phyloP scores from a whole-genome alignment of 2,888 invertebrate genomes.

The Tenthredo notha region DNA sequence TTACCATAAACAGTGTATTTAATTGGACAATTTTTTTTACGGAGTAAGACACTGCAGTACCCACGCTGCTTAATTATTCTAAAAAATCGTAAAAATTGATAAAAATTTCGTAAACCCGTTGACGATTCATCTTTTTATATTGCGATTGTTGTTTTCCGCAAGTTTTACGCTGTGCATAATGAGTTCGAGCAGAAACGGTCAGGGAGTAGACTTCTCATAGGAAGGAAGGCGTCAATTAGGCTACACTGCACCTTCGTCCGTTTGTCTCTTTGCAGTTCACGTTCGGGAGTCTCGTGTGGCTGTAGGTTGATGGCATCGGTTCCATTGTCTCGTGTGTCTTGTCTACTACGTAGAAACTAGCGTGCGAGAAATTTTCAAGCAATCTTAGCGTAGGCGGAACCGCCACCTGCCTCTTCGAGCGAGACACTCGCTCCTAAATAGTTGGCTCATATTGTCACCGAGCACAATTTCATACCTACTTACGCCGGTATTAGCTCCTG shows the following conservation, averaged over 20 bases:
- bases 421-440: slow-evolving; percentile 29
- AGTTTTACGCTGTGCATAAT: not conserved
- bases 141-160: not conserved
- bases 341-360: slow-evolving; percentile 2
- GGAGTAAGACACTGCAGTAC: too few relatives aligned
- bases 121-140: not conserved
- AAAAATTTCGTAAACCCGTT: too few relatives aligned
- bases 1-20: too few relatives aligned
- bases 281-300: slow-evolving; percentile 46
- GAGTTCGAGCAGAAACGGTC: not conserved
- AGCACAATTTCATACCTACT: slow-evolving; percentile 40
- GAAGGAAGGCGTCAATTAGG: slow-evolving; percentile 53
- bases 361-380: slow-evolving; percentile 39
- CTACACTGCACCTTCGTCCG: slow-evolving; percentile 50
- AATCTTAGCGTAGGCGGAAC: slow-evolving; percentile 38
- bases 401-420: slow-evolving; percentile 44
- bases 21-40: too few relatives aligned
- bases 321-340: slow-evolving; percentile 41
- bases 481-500: slow-evolving; percentile 20
- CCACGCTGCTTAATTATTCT: too few relatives aligned
- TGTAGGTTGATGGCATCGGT: slow-evolving; percentile 45
- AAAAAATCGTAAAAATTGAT: too few relatives aligned
- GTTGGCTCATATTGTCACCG: slow-evolving; percentile 17
- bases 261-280: slow-evolving; percentile 27
- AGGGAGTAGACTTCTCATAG: slow-evolving; percentile 4